Conservation (phyloP, 23 tunicate species). For the Ciona savignyi region DNA sequence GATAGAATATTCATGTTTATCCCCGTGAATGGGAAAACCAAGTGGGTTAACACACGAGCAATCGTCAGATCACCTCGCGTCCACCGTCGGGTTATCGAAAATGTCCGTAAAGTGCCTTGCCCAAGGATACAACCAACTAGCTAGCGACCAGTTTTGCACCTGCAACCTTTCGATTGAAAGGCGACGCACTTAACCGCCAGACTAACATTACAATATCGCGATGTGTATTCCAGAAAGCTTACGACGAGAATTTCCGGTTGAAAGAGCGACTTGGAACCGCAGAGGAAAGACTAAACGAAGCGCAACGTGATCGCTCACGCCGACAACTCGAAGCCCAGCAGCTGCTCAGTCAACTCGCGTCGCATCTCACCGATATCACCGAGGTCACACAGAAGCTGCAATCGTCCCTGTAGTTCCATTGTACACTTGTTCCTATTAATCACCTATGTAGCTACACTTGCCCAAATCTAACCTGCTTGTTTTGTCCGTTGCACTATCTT, state of each 20-base stretch:
- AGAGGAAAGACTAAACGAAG: conserved; percentile 21
- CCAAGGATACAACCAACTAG: too few relatives aligned
- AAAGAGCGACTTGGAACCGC: conserved; percentile 19
- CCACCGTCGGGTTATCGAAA: too few relatives aligned
- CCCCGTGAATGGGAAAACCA: too few relatives aligned
- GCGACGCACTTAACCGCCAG: too few relatives aligned
- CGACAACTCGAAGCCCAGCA: conserved; percentile 37
- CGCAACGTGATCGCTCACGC: conserved; percentile 13
- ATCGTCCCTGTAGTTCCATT: conserved; percentile 11
- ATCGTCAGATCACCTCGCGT: too few relatives aligned
- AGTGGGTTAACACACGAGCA: too few relatives aligned
- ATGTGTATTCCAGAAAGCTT: conserved; percentile 25
- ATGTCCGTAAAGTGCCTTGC: too few relatives aligned
- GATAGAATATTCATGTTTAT: too few relatives aligned
- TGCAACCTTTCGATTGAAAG: too few relatives aligned
- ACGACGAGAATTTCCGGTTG: conserved; percentile 38
- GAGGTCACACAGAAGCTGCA: conserved; percentile 83
- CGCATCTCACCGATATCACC: conserved; percentile 46
- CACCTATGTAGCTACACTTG: not conserved
- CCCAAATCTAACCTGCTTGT: too few relatives aligned
- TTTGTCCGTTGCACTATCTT: not conserved
- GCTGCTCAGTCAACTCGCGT: conserved; percentile 39
- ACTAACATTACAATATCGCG: too few relatives aligned
- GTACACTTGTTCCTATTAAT: not conserved
- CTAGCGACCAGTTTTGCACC: too few relatives aligned